A percentile compares a stretch with the other conserved stretches of the same genome.
Evolutionary conservation across 2,888 invertebrate genomes (phyloP).

Genomic region (Mythimna pallens): DNA sequence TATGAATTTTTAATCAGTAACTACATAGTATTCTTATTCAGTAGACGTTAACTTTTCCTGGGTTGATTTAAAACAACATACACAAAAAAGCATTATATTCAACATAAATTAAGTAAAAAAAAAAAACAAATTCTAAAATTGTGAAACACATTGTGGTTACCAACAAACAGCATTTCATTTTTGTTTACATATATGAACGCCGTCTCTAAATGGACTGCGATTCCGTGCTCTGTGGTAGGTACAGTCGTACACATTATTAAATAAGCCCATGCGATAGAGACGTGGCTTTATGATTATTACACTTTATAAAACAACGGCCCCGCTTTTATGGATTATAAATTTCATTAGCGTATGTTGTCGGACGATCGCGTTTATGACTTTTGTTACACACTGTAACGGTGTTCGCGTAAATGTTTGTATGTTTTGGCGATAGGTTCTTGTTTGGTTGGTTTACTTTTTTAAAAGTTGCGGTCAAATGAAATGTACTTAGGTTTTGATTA

Average conservation of each 20-base stretch:
- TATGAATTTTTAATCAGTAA: too few relatives aligned
- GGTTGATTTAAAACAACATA: too few relatives aligned
- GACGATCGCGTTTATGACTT: conserved; percentile 82
- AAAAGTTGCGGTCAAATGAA: not conserved
- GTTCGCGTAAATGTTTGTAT: conserved; percentile 43
- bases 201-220: not conserved
- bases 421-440: conserved; percentile 28
- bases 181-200: not conserved
- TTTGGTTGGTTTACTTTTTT: not conserved
- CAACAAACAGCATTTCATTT: not conserved
- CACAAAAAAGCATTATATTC: too few relatives aligned
- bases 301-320: conserved; percentile 85
- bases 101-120: too few relatives aligned
- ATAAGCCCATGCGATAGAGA: conserved; percentile 64
- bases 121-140: too few relatives aligned
- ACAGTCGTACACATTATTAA: conserved; percentile 69
- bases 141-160: too few relatives aligned
- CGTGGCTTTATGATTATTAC: conserved; percentile 87
- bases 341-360: conserved; percentile 87
- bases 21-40: too few relatives aligned
- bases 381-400: conserved; percentile 63
- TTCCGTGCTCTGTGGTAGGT: conserved; percentile 26
- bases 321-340: conserved; percentile 88
- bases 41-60: too few relatives aligned
- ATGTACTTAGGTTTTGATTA: not conserved